phyloP scores from a whole-genome alignment of 2,888 invertebrate genomes.

The Xylophagus ater region DNA sequence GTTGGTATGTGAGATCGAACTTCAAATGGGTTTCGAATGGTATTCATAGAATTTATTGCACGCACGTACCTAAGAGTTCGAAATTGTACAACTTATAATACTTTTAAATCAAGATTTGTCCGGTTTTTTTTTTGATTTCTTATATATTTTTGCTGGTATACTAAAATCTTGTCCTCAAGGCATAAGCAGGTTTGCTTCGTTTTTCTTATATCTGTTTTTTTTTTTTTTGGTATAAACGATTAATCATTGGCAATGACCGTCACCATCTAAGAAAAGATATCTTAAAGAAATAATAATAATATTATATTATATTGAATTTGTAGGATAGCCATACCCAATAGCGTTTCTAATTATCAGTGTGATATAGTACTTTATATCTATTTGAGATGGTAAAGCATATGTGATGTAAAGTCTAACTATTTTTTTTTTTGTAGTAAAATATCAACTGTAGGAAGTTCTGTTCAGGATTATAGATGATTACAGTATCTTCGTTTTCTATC shows the following conservation, averaged over 20 bases:
- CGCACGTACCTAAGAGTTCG: too few relatives aligned
- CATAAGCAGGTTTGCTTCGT: too few relatives aligned
- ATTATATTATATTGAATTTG: background rate
- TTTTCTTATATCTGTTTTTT: constrained; percentile 1
- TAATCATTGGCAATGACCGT: constrained; percentile 10
- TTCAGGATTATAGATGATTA: too few relatives aligned
- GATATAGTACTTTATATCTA: background rate
- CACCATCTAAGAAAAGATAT: constrained; percentile 5
- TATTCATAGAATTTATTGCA: constrained; percentile 10
- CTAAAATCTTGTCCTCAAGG: background rate
- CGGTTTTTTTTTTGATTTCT: too few relatives aligned
- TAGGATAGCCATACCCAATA: background rate
- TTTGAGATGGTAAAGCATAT: background rate
- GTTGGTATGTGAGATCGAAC: constrained; percentile 7
- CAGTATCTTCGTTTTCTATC: too few relatives aligned
- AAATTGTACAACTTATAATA: too few relatives aligned
- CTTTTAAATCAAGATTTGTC: too few relatives aligned
- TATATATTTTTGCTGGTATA: constrained; percentile 4
- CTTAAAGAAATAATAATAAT: background rate
- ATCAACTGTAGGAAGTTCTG: too few relatives aligned
- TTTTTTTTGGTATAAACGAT: constrained; percentile 4
- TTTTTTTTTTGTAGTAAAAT: too few relatives aligned
- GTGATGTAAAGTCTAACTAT: constrained; percentile 1
- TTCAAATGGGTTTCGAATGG: constrained; percentile 9
- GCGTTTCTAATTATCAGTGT: background rate